phyloP scores from a whole-genome alignment of 2,888 invertebrate species.

The Drosophila antonietae region DNA sequence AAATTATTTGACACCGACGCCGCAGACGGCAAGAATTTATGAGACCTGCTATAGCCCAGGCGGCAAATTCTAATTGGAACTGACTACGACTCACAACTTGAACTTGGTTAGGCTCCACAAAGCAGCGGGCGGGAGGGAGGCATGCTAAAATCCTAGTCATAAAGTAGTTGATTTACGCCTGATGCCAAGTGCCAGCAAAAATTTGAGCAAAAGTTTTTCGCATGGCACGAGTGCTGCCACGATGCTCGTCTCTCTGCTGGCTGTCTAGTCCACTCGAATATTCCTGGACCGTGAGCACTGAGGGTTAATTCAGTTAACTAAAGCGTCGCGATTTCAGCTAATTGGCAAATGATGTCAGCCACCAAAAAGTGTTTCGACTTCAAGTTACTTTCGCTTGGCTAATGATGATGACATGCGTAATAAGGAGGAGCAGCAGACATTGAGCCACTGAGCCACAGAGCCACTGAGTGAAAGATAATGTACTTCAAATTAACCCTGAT shows the following conservation, averaged over 20 bases:
- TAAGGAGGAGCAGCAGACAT: conserved; percentile 34
- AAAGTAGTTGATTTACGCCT: conserved; percentile 67
- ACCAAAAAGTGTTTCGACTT: conserved; percentile 43
- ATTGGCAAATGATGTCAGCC: conserved; percentile 63
- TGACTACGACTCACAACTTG: conserved; percentile 8
- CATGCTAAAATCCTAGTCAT: conserved; percentile 49
- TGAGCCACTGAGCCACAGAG: conserved; percentile 4
- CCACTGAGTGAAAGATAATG: conserved; percentile 45
- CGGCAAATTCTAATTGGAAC: conserved; percentile 69
- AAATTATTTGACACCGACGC: conserved; percentile 79
- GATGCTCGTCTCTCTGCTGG: conserved; percentile 9
- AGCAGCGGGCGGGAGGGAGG: neutral
- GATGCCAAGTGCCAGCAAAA: conserved; percentile 47
- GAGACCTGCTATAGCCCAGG: conserved; percentile 46
- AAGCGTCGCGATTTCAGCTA: conserved; percentile 53
- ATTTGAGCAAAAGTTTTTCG: conserved; percentile 43
- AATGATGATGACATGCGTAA: conserved; percentile 62
- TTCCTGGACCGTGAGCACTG: conserved; percentile 4
- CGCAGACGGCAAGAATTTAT: conserved; percentile 69
- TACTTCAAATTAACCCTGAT: conserved; percentile 33
- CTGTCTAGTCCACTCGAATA: conserved; percentile 21
- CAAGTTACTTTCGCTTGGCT: conserved; percentile 30
- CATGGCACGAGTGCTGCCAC: conserved; percentile 27
- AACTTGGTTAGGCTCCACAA: conserved; percentile 22
- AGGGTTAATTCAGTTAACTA: conserved; percentile 45